Percentiles rank a stretch among this genome's conserved stretches.
Evolutionary conservation across 2,888 invertebrate genomes (phyloP).

Genomic region (Caenorhabditis sp.): DNA sequence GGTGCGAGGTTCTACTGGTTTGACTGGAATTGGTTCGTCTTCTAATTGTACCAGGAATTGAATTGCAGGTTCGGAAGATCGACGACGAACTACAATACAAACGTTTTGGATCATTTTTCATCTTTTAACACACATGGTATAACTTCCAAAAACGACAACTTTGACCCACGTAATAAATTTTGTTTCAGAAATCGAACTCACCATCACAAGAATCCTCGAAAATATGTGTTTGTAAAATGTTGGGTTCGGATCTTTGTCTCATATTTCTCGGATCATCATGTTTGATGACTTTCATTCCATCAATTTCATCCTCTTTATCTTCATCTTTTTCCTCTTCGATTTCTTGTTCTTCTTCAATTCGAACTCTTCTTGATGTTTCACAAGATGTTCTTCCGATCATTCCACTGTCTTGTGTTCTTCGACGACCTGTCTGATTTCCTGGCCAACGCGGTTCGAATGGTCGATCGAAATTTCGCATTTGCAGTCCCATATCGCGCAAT

Average conservation of each 20-base stretch:
- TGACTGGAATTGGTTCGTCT: neutral
- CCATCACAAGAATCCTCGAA: neutral
- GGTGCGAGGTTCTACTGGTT: neutral
- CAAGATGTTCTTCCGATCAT: constrained; percentile 1
- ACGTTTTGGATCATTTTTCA: neutral
- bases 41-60: neutral
- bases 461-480: constrained; percentile 27
- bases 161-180: too few species aligned
- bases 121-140: too few species aligned
- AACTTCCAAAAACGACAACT: too few species aligned
- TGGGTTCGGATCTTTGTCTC: neutral
- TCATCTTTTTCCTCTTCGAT: constrained; percentile 7
- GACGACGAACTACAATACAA: neutral
- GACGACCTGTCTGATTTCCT: neutral
- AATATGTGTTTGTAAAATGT: constrained; percentile 1
- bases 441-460: constrained; percentile 4
- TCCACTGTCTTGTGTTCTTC: too few species aligned
- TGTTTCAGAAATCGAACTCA: too few species aligned
- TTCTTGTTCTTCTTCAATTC: constrained; percentile 8
- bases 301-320: constrained; percentile 6
- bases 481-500: constrained; percentile 36
- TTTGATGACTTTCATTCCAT: constrained; percentile 9
- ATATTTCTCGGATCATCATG: neutral
- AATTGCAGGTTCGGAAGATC: neutral
- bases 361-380: constrained; percentile 1